Base-by-base conservation (phyloP, 2,113 vertebrate genomes). In the Engraulis encrasicolus region DNA sequence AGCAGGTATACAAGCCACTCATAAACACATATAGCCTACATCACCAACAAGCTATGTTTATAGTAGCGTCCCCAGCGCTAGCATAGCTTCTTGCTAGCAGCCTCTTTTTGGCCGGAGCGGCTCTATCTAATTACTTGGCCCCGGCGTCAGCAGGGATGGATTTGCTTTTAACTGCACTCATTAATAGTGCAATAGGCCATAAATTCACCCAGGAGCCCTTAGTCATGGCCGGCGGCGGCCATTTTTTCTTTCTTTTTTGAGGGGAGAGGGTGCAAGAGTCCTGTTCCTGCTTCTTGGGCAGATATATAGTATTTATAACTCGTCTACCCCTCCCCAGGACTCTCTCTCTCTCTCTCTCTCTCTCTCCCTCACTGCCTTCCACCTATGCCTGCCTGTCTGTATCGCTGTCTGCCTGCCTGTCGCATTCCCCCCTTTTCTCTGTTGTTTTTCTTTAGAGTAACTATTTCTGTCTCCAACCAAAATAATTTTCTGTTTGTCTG, bases 251-350 rank as follows among this genome's bases (percentile, higher is more conserved):
- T 66, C n/a, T 9, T 6, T 45, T 23, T 31, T 31, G 17, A 4
- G 17, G 18, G n/a, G n/a, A n/a, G 52, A 4, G 27, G 11, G 11
- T 31, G 1, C 27, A 36, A 34, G 31, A 31, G n/a, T 66, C 58
- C 6, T n/a, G 66, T 23, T 66, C 58, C 2, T n/a, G 58, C 23
- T 66, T 7, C n/a, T 1, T 9, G 58, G n/a, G 31, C 66, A 36
- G 66, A 36, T 74, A 34, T 74, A n/a, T n/a, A n/a, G n/a, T n/a
- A 74, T 74, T 74, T 74, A 74, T 74, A 74, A 34, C 66, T 31
- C 27, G 0, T 17, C 34, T 5, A 5, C 4, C 40, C 40, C 40
- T 45, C 4, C 40, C 40, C 9, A 9, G 40, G 40, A 9, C 40
- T 45, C 9, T 5, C 27, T 34, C 9, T 74, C 66, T 34, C 14